Base-by-base conservation (phyloP, 2,797 vertebrate genomes). In the Tachyglossus aculeatus region DNA sequence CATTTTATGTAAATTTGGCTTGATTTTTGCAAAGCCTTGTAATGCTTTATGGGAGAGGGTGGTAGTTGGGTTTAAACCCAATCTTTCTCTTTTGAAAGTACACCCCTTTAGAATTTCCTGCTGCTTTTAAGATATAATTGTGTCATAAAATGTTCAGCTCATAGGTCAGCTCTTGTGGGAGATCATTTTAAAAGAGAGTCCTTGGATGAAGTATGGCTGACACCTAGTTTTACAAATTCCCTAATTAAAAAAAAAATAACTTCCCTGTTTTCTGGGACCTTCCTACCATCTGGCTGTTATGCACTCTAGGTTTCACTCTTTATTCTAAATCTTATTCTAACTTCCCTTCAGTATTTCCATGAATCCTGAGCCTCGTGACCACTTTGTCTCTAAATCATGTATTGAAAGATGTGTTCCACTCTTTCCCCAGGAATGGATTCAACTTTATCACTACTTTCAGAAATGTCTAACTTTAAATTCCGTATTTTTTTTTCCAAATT, bases 41-140 rank as follows among this genome's bases (percentile, higher is more conserved):
- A 88, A 86, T 88, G 85, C 87, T 86, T 85, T 86, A 71, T 79
- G 86, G 86, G 86, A 90, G 73, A 84, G 89, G 84, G 88, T 86
- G 84, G 85, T 82, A 85, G 75, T 69, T 88, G 85, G 71, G 77
- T 70, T 71, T 79, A 82, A 72, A 4, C 43, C 62, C 70, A 80
- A 18, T 69, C 72, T 80, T 75, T 86, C 73, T 73, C 63, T 71
- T 84, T 81, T 68, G 54, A 80, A 83, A 87, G 57, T 74, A 67
- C 37, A 66, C 47, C 31, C 0, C 10, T 58, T 76, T 84, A 68
- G n/a, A 56, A 53, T 78, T 82, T 88, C 69, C 72, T 63, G 27
- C 67, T 73, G 65, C 31, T 1, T 27, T 79, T 69, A 78, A 59
- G 67, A 58, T 64, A 57, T 57, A 77, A 21, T 24, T 71, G 36